These are phyloP conservation scores for Amblyteles armatorius DNA, from an alignment of 2,888 invertebrate genomes.

Conservation along the genomic window DNA sequence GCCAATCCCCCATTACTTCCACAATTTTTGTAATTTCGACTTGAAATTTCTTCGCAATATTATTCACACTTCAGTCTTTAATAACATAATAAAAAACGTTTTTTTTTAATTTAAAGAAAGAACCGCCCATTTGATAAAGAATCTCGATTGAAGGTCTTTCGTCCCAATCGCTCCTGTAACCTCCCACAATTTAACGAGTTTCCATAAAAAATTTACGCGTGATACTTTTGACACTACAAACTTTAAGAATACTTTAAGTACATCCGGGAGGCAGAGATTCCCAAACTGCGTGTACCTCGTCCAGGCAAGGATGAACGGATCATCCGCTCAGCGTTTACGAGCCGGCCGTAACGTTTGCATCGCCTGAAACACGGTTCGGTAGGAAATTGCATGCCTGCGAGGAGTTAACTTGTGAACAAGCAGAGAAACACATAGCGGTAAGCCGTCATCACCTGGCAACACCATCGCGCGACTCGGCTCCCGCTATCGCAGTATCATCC, in stretches of 20 bases:
- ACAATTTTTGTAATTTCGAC: too few relatives aligned
- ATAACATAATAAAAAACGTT: too few relatives aligned
- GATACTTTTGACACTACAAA: not conserved
- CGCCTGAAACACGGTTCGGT: constrained; percentile 20
- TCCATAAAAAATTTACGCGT: too few relatives aligned
- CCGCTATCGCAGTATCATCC: constrained; percentile 3
- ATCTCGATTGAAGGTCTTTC: too few relatives aligned
- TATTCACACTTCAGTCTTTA: too few relatives aligned
- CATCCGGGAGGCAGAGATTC: too few relatives aligned
- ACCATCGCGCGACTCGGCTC: not conserved
- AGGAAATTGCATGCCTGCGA: constrained; percentile 42
- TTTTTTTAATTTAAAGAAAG: too few relatives aligned
- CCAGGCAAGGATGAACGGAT: not conserved
- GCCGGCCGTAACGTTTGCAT: not conserved
- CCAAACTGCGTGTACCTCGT: not conserved
- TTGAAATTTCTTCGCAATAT: too few relatives aligned
- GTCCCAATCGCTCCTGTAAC: too few relatives aligned
- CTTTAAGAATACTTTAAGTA: not conserved
- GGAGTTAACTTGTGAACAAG: constrained; percentile 29
- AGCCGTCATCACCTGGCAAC: not conserved
- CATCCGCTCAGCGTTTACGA: constrained; percentile 9
- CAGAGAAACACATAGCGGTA: not conserved
- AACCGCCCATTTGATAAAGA: too few relatives aligned
- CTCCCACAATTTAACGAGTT: too few relatives aligned
- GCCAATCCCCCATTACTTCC: too few relatives aligned